These are phyloP conservation scores for Diuraphis noxia DNA, from an alignment of 1,140 invertebrate species.

Conservation along the genomic window DNA sequence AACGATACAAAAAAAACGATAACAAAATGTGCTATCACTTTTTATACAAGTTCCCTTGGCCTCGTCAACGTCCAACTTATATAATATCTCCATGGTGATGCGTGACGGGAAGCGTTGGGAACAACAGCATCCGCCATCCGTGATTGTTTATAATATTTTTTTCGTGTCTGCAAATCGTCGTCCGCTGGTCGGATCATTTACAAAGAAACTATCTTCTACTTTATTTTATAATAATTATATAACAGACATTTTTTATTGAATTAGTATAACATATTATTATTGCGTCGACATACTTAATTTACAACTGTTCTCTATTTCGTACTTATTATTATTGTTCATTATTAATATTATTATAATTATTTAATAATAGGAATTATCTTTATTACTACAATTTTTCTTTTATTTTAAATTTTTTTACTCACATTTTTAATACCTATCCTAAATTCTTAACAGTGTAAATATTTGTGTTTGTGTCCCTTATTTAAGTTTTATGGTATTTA, in stretches of 20 bases:
- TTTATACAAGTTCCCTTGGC: not conserved
- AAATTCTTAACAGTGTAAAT: not conserved
- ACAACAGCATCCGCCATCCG: not conserved
- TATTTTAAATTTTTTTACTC: not conserved
- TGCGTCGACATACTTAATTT: not conserved
- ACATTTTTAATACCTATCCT: not conserved
- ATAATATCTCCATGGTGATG: conserved; percentile 6
- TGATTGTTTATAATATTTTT: not conserved
- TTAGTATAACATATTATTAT: not conserved
- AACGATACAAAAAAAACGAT: not conserved
- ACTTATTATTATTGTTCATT: not conserved
- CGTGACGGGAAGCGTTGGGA: not conserved
- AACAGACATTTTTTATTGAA: not conserved
- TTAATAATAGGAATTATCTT: not conserved
- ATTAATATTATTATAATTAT: not conserved
- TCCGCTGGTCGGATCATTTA: not conserved
- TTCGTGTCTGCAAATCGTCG: not conserved
- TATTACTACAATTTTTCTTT: not conserved
- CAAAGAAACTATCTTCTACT: not conserved
- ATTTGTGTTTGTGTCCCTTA: not conserved
- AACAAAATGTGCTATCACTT: not conserved
- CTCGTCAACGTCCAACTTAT: not conserved
- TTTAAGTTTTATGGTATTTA: not conserved
- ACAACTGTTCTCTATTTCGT: not conserved
- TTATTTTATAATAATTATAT: not conserved